Percentiles rank a stretch among this genome's conserved stretches.
Conservation (phyloP, 2,113 vertebrate genomes). For the Bubalus kerabau region DNA sequence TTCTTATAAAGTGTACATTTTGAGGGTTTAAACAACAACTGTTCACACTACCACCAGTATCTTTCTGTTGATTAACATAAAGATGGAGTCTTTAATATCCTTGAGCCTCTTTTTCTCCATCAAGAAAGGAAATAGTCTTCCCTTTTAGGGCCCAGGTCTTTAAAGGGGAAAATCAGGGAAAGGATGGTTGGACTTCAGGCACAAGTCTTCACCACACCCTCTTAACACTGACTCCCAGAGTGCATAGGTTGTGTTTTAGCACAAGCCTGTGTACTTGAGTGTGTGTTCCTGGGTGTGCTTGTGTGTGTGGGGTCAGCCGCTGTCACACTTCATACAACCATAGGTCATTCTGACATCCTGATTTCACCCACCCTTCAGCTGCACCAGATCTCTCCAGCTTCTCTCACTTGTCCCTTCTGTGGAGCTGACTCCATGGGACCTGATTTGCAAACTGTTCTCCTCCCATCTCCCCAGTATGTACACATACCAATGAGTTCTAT, state of each 20-base stretch:
- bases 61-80: not conserved
- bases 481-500: not conserved
- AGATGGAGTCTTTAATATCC: not conserved
- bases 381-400: not conserved
- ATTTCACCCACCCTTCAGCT: not conserved
- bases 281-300: not conserved
- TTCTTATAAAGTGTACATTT: not conserved
- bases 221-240: not conserved
- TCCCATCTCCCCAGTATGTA: not conserved
- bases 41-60: not conserved
- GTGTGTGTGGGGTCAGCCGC: not conserved
- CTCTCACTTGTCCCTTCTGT: not conserved
- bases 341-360: not conserved
- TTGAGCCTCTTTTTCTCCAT: not conserved
- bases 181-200: not conserved
- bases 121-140: not conserved
- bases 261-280: not conserved
- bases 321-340: not conserved
- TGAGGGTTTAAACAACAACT: not conserved
- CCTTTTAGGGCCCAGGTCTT: not conserved
- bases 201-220: not conserved
- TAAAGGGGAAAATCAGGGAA: not conserved
- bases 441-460: not conserved
- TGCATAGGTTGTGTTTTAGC: not conserved
- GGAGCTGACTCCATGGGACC: not conserved